Percentiles rank a stretch among this genome's conserved stretches.
Conservation (phyloP, 2,888 invertebrate genomes). For the Tyria jacobaeae region DNA sequence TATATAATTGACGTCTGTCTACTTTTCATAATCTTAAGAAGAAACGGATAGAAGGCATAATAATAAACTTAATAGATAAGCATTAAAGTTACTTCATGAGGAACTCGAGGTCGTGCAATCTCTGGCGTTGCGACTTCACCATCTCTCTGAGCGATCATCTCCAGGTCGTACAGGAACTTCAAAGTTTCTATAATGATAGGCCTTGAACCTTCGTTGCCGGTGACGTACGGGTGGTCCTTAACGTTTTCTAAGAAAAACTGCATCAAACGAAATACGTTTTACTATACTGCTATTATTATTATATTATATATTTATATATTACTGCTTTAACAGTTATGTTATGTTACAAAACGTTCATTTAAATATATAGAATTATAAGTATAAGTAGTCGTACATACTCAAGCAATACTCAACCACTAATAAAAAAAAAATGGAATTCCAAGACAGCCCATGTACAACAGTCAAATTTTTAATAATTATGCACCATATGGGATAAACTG, state of each 20-base stretch:
- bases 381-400: neutral
- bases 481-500: too few species aligned
- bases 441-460: too few species aligned
- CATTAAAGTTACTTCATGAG: slow-evolving; percentile 89
- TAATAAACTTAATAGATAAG: neutral
- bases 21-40: too few species aligned
- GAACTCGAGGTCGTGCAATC: slow-evolving; percentile 93
- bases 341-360: neutral
- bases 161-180: slow-evolving; percentile 96
- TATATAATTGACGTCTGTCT: too few species aligned
- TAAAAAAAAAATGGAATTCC: too few species aligned
- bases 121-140: slow-evolving; percentile 94
- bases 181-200: slow-evolving; percentile 96
- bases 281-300: too few species aligned
- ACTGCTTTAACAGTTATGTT: too few species aligned
- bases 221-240: slow-evolving; percentile 95
- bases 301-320: too few species aligned
- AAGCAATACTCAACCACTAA: too few species aligned
- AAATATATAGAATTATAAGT: neutral
- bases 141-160: slow-evolving; percentile 93
- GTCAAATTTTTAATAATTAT: too few species aligned
- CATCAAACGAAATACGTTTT: slow-evolving; percentile 30
- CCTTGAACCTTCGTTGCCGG: slow-evolving; percentile 92
- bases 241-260: slow-evolving; percentile 96
- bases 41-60: too few species aligned